Evolutionary conservation across 1,140 invertebrate species (phyloP), one percentile per base, ranked within the genome.

Genomic region (Asobara japonica): DNA sequence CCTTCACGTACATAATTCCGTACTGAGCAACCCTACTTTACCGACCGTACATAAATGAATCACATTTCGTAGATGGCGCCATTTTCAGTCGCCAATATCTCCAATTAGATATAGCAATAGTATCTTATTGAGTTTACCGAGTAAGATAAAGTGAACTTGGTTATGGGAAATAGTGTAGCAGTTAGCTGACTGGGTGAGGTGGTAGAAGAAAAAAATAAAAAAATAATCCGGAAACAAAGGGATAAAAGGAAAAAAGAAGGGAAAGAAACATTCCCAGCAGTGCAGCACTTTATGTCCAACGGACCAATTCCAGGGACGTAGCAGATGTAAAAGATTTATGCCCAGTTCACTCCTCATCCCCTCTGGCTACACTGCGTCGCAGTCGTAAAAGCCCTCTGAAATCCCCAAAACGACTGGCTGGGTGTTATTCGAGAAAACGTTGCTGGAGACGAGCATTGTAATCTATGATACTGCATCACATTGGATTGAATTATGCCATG

Each of bases 291-390:
- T 61, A 69, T 65, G 67, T 64, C 65, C 62, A 48, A 65, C 51
- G 62, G 56, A 74, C 65, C 48, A 74, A 71, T 66, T 74, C 69
- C 65, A 69, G 56, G 30, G 61, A 45, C 68, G 69, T 61, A 69
- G 69, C 71, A 61, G 66, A 71, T 73, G 76, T 74, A 77, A 75
- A 75, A 75, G 71, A 77, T 77, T 77, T 77, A 77, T 72, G 65
- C 65, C 66, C 64, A 74, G 69, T 72, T 77, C 51, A 48, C 73
- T 72, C 61, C 29, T 70, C 61, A 74, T 29, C 61, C 67, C 36
- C 33, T 74, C 29, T 62, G n/a, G 29, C 60, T 62, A 62, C 60
- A 31, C 60, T 62, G 30, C 67, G 27, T 69, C 18, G 33, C 31
- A 69, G 16, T 60, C 51, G 48, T 69, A 69, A 69, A 69, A 69